A percentile compares a stretch with the other conserved stretches of the same genome.
Conservation (phyloP, 2,797 vertebrate genomes). For the Clarias platycephalus region DNA sequence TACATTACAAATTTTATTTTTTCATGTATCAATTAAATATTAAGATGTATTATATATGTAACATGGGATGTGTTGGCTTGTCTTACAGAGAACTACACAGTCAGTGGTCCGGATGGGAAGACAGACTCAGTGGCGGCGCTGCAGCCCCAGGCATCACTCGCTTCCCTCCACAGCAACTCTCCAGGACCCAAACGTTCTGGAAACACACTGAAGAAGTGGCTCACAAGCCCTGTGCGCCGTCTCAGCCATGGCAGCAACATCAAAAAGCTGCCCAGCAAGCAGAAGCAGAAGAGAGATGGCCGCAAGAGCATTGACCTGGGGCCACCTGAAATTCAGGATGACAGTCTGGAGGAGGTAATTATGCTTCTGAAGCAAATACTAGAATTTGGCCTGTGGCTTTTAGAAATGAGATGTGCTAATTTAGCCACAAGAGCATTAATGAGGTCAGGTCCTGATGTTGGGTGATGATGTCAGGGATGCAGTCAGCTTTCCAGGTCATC, state of each 20-base stretch:
- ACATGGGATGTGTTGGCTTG: neutral
- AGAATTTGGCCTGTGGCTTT: neutral
- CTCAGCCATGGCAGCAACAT: conserved; percentile 81
- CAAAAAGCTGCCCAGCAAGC: conserved; percentile 76
- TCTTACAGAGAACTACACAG: conserved; percentile 74
- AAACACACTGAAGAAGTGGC: conserved; percentile 86
- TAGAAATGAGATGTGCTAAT: neutral
- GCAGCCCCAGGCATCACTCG: conserved; percentile 80
- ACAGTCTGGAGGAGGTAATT: conserved; percentile 79
- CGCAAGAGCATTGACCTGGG: conserved; percentile 82
- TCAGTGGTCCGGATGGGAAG: conserved; percentile 78
- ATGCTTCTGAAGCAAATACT: neutral
- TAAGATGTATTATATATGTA: neutral
- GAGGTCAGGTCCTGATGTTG: neutral
- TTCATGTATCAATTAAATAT: neutral
- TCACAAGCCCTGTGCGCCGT: conserved; percentile 83
- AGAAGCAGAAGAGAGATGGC: conserved; percentile 81
- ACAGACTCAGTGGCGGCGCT: conserved; percentile 82
- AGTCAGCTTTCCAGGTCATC: neutral
- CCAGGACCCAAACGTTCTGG: conserved; percentile 84
- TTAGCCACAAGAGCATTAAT: neutral
- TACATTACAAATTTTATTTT: neutral
- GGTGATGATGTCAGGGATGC: neutral
- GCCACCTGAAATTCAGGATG: conserved; percentile 77
- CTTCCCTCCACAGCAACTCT: conserved; percentile 81